Conservation (phyloP, 2,113 vertebrate genomes). For the Dunckerocampus dactyliophorus region DNA sequence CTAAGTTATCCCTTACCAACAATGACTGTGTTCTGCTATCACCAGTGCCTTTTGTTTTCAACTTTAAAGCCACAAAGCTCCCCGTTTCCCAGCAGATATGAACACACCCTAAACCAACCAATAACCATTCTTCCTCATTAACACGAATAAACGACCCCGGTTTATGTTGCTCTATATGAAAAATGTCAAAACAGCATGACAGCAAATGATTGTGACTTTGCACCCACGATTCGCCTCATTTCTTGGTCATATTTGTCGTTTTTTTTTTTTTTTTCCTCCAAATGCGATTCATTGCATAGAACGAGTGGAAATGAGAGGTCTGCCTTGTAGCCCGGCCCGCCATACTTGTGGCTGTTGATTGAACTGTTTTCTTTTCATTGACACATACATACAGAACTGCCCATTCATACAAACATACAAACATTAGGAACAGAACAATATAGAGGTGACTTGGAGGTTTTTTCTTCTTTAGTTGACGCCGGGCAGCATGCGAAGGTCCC, state of each 20-base stretch:
- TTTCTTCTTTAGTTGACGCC: constrained; percentile 20
- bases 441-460: constrained; percentile 68
- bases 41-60: background rate
- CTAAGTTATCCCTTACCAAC: constrained; percentile 32
- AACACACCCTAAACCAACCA: constrained; percentile 22
- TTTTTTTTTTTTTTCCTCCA: constrained; percentile 45
- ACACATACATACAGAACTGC: constrained; percentile 54
- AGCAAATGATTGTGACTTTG: constrained; percentile 36
- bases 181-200: constrained; percentile 56
- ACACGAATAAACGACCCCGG: constrained; percentile 14
- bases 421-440: constrained; percentile 71
- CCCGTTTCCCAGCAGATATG: constrained; percentile 20
- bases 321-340: constrained; percentile 56
- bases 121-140: constrained; percentile 53
- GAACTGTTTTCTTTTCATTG: constrained; percentile 39
- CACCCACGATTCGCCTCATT: constrained; percentile 18
- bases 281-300: constrained; percentile 97
- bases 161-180: too few relatives aligned
- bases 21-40: background rate
- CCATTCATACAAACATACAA: constrained; percentile 63
- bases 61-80: background rate
- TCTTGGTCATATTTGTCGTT: constrained; percentile 25
- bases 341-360: constrained; percentile 49
- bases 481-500: constrained; percentile 72
- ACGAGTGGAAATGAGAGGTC: constrained; percentile 80